phyloP scores from a whole-genome alignment of 2,888 invertebrate genomes.

The Zootermopsis nevadensis region DNA sequence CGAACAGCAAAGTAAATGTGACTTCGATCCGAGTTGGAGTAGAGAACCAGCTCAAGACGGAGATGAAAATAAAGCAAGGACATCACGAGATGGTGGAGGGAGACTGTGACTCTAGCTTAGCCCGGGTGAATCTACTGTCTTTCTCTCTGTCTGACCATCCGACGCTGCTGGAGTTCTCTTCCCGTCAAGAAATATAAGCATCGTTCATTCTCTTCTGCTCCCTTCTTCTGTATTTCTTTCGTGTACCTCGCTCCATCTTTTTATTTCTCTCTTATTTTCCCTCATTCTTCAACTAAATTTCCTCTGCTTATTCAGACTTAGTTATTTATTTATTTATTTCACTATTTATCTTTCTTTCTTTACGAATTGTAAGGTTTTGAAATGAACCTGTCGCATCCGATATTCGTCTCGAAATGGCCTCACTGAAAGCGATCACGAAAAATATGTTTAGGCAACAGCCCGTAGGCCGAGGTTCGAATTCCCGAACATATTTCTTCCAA shows the following conservation, averaged over 20 bases:
- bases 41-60: conserved; percentile 35
- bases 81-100: conserved; percentile 26
- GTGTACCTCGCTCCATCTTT: not conserved
- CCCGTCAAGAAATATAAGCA: too few species aligned
- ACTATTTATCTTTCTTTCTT: too few species aligned
- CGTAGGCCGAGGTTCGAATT: too few species aligned
- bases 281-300: not conserved
- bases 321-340: too few species aligned
- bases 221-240: not conserved
- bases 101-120: not conserved
- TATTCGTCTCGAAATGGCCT: too few species aligned
- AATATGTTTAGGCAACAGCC: too few species aligned
- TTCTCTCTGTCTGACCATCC: not conserved
- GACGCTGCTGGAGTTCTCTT: too few species aligned
- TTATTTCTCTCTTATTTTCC: not conserved
- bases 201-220: too few species aligned
- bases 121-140: not conserved
- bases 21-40: conserved; percentile 48
- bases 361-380: too few species aligned
- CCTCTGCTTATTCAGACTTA: not conserved
- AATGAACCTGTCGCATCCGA: too few species aligned
- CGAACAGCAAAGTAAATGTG: conserved; percentile 51
- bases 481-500: too few species aligned
- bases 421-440: too few species aligned
- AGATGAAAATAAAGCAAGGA: conserved; percentile 46